These are phyloP conservation scores for Scalopus aquaticus DNA, from an alignment of 2,113 vertebrate species.

Conservation along the genomic window DNA sequence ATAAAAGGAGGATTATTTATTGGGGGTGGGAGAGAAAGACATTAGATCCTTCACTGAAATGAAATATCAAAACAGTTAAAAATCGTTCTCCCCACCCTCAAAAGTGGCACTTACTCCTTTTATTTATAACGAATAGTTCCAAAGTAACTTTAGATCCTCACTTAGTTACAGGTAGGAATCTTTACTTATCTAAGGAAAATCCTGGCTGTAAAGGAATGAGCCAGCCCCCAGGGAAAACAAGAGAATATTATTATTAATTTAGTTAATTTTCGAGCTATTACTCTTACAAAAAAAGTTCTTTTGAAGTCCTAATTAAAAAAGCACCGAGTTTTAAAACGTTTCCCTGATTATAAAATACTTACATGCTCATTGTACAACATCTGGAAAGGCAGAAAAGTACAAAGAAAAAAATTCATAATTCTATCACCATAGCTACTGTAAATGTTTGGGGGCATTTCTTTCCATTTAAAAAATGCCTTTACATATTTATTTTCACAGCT, in stretches of 20 bases:
- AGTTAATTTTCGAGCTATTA: slow-evolving; percentile 30
- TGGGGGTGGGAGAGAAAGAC: not conserved
- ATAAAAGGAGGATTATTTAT: not conserved
- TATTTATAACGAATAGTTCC: not conserved
- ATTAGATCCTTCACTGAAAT: not conserved
- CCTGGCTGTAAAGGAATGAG: not conserved
- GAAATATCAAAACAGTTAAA: slow-evolving; percentile 5
- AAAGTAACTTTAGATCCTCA: slow-evolving; percentile 3
- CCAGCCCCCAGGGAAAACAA: not conserved
- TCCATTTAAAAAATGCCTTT: not conserved
- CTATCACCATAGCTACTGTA: not conserved
- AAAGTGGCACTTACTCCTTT: not conserved
- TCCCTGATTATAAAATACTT: not conserved
- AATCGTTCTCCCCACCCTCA: not conserved
- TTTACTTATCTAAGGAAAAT: not conserved
- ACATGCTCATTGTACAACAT: not conserved
- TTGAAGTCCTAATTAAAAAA: slow-evolving; percentile 42
- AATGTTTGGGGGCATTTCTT: not conserved
- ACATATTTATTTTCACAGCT: not conserved
- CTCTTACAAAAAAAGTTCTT: not conserved
- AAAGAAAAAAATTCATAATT: not conserved
- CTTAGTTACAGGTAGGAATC: not conserved
- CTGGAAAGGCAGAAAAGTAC: slow-evolving; percentile 16
- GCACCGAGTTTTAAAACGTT: not conserved
- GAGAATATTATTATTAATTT: not conserved